Percentiles rank a stretch among this genome's conserved stretches.
Conservation (phyloP, 35 echinoderm and acorn worm genomes). For the Stichopus chloronotus region DNA sequence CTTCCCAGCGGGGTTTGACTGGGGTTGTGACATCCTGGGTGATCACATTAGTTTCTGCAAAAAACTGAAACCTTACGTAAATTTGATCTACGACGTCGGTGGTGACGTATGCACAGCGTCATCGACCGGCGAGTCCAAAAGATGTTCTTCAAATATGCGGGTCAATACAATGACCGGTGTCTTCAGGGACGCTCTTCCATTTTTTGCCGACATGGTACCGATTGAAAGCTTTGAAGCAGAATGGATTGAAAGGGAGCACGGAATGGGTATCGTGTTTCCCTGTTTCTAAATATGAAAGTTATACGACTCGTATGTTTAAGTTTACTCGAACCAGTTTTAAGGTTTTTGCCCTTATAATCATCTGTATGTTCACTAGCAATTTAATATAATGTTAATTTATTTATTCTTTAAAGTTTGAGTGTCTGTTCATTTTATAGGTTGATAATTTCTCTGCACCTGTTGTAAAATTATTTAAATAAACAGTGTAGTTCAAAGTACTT, state of each 20-base stretch:
- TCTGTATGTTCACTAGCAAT: too few species aligned
- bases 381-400: too few species aligned
- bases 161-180: too few species aligned
- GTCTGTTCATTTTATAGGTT: too few species aligned
- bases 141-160: too few species aligned
- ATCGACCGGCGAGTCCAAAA: not conserved
- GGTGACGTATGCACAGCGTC: not conserved
- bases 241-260: not conserved
- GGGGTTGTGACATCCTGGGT: not conserved
- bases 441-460: too few species aligned
- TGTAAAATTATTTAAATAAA: too few species aligned
- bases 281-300: not conserved
- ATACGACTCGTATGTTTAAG: too few species aligned
- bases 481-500: too few species aligned
- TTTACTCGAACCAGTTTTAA: too few species aligned
- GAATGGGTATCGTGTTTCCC: not conserved
- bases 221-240: constrained; percentile 21
- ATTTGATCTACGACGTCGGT: not conserved
- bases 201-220: not conserved
- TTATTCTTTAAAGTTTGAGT: too few species aligned
- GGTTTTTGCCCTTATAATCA: too few species aligned
- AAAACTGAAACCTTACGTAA: not conserved
- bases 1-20: not conserved
- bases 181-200: not conserved
- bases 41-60: not conserved